Base-by-base conservation (phyloP, 2,888 invertebrate genomes). In the Maniola hyperantus region DNA sequence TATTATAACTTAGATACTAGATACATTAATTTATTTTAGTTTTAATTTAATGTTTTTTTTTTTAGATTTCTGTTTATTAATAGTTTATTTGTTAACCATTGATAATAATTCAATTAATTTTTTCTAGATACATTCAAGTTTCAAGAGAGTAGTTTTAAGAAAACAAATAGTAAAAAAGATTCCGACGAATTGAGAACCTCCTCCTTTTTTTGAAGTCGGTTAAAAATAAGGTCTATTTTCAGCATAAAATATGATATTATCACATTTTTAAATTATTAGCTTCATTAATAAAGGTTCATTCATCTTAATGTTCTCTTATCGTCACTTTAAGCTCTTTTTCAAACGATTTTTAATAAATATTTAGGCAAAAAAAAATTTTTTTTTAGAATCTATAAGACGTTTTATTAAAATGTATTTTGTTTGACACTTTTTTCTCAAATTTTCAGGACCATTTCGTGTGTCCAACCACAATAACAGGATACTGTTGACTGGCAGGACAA, bases 401-500 rank as follows among this genome's bases (percentile, higher is more conserved):
- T 18, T 48, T 15, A 6, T 15, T 46, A 48, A 15, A 15, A 26
- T 2, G 26, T 26, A 26, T 2, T 26, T 26, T 26, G 26, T 26
- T 26, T 1, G 26, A 4, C 26, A 26, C 2, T 26, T 26, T 26
- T 26, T 26, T 26, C 26, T 26, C 26, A 26, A 26, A 48, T 33
- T 59, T 18, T 15, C 18, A 8, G 55, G 15, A 48, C 33, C 33
- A 33, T 26, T 54, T 50, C 54, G 13, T 70, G 36, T 80, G 80
- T 72, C 78, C 78, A 73, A 67, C 71, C 80, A 68, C 68, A 62
- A 65, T 71, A 71, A 78, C 80, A 81, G 81, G 79, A 79, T 79
- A 79, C 84, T 61, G 85, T 84, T 82, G 84, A 87, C 87, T 87
- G 63, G 81, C 71, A 69, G 79, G 36, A 42, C 75, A 74, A 74